Evolutionary conservation across 1,140 invertebrate species (phyloP).

Genomic region (Drosophila orosa): DNA sequence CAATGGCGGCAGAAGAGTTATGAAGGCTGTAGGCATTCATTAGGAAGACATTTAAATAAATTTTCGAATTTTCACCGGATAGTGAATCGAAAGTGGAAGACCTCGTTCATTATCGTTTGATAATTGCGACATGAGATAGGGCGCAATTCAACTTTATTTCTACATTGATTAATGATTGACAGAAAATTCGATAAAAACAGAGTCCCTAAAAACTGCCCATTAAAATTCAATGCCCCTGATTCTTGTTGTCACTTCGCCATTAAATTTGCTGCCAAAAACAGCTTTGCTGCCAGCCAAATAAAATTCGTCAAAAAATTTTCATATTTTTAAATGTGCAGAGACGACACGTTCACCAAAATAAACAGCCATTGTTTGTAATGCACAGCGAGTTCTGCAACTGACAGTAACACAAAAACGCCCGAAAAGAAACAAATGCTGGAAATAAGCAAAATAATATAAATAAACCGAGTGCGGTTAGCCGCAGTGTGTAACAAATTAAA

Average conservation of each 20-base stretch:
- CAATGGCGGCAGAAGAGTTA: conserved; percentile 45
- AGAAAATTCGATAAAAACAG: not conserved
- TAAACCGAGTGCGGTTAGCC: conserved; percentile 60
- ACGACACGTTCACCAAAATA: conserved; percentile 17
- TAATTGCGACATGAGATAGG: conserved; percentile 5
- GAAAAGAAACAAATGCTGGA: conserved; percentile 27
- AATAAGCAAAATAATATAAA: conserved; percentile 36
- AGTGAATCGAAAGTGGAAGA: conserved; percentile 21
- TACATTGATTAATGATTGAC: not conserved
- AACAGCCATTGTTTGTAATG: conserved; percentile 35
- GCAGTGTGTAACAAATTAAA: conserved; percentile 71
- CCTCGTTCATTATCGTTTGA: not conserved
- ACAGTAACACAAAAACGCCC: conserved; percentile 47
- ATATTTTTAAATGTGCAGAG: conserved; percentile 34
- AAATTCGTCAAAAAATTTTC: conserved; percentile 34
- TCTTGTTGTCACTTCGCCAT: conserved; percentile 9
- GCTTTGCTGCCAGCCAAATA: conserved; percentile 16
- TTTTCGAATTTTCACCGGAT: conserved; percentile 23
- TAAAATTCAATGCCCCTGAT: conserved; percentile 11
- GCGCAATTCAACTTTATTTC: not conserved
- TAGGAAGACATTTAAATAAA: conserved; percentile 79
- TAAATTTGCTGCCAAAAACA: conserved; percentile 39
- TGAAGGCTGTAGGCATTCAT: conserved; percentile 67
- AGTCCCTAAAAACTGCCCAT: conserved; percentile 6
- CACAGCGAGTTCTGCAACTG: conserved; percentile 52